A percentile compares a stretch with the other conserved stretches of the same genome.
These are phyloP conservation scores for Brienomyrus brachyistius DNA, from an alignment of 2,113 vertebrate genomes.

Conservation along the genomic window DNA sequence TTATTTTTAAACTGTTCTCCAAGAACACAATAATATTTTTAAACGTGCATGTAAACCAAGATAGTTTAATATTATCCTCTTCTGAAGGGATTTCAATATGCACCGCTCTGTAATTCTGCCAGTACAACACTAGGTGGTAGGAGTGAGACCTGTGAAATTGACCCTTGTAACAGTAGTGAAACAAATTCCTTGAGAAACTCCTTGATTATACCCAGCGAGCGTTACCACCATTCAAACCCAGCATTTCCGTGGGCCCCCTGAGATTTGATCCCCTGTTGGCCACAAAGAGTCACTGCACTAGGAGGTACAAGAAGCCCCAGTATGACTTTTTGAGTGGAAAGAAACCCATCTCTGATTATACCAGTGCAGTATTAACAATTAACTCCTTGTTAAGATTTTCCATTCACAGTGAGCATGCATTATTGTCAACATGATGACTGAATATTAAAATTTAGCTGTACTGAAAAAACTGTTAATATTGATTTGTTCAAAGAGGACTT, in stretches of 20 bases:
- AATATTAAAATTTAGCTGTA: constrained; percentile 34
- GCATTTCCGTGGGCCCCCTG: background rate
- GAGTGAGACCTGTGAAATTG: constrained; percentile 18
- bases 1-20: background rate
- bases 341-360: background rate
- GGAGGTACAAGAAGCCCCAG: background rate
- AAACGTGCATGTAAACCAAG: background rate
- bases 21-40: background rate
- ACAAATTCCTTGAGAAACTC: background rate
- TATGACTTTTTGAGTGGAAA: background rate
- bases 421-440: constrained; percentile 22
- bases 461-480: constrained; percentile 32
- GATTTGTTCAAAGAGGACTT: background rate
- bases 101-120: constrained; percentile 11
- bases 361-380: constrained; percentile 19
- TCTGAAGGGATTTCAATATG: background rate
- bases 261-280: background rate
- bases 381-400: constrained; percentile 20
- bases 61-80: background rate
- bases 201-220: background rate
- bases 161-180: background rate
- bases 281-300: background rate
- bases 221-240: background rate
- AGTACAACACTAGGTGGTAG: constrained; percentile 30
- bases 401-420: constrained; percentile 20